Conservation (phyloP, 2,797 vertebrate species). For the Furcifer pardalis region DNA sequence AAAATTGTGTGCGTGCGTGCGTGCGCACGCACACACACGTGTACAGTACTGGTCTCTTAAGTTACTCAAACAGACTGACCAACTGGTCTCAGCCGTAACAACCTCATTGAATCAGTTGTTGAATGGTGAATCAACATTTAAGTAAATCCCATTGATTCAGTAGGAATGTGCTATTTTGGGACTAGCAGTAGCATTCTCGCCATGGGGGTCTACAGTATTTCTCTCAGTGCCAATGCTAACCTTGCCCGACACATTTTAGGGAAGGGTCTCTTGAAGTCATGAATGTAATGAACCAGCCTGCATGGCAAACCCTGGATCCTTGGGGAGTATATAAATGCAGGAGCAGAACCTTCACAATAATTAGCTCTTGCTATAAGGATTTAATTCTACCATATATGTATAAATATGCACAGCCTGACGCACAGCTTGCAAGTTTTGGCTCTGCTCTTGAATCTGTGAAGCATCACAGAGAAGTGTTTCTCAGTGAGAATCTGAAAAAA, state of each 20-base stretch:
- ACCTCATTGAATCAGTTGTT: too few species aligned
- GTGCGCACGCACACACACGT: too few species aligned
- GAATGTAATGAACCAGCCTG: neutral
- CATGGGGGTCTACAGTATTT: neutral
- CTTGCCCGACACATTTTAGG: neutral
- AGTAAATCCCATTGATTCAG: too few species aligned
- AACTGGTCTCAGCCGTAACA: too few species aligned
- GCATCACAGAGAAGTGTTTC: slow-evolving; percentile 16
- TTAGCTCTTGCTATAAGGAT: neutral
- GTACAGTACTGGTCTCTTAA: too few species aligned
- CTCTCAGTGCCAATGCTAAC: neutral
- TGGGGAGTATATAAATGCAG: neutral
- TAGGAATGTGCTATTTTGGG: too few species aligned
- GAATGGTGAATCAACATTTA: too few species aligned
- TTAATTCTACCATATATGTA: neutral
- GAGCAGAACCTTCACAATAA: neutral
- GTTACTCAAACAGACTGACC: too few species aligned
- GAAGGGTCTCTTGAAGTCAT: neutral
- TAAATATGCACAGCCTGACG: neutral
- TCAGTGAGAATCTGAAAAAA: neutral
- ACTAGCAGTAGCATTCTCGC: too few species aligned
- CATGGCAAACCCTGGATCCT: neutral
- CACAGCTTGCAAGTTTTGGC: neutral
- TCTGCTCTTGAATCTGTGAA: slow-evolving; percentile 7
- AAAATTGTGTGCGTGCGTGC: too few species aligned